Conservation (phyloP, 2,888 invertebrate genomes). For the Erebia epiphron region DNA sequence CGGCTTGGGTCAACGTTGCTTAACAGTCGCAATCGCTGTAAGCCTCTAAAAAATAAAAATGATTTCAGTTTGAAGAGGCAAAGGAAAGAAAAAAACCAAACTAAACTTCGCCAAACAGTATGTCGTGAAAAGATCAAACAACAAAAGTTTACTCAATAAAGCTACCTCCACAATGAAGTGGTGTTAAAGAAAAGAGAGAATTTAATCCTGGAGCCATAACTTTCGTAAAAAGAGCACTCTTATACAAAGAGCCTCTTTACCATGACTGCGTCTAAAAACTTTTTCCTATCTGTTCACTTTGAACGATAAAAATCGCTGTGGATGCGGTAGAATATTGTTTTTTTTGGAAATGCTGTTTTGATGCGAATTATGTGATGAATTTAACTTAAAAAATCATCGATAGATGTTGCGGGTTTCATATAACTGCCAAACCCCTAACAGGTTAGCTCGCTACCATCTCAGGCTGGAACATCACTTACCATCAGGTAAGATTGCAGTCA, state of each 20-base stretch:
- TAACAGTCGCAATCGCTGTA: too few relatives aligned
- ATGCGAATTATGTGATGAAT: too few relatives aligned
- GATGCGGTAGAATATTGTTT: constrained; percentile 38
- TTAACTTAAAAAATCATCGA: too few relatives aligned
- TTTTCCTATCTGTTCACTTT: constrained; percentile 52
- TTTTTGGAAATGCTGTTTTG: too few relatives aligned
- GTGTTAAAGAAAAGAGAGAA: constrained; percentile 68
- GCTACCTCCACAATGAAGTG: constrained; percentile 52
- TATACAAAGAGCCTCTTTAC: constrained; percentile 63
- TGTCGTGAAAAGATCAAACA: constrained; percentile 36
- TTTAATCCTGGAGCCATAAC: constrained; percentile 74
- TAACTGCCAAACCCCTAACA: too few relatives aligned
- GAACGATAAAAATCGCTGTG: constrained; percentile 35
- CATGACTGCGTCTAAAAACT: constrained; percentile 76
- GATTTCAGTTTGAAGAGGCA: background rate
- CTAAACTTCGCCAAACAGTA: constrained; percentile 21
- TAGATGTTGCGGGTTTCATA: too few relatives aligned
- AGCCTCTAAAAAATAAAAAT: background rate
- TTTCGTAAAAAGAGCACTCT: constrained; percentile 71
- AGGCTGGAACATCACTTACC: too few relatives aligned
- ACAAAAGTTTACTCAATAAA: constrained; percentile 46
- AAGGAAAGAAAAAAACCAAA: constrained; percentile 1
- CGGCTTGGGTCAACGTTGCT: too few relatives aligned
- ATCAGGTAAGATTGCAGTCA: too few relatives aligned
- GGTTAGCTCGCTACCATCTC: too few relatives aligned